phyloP scores from a whole-genome alignment of 2,113 vertebrate genomes.

The Festucalex cinctus region DNA sequence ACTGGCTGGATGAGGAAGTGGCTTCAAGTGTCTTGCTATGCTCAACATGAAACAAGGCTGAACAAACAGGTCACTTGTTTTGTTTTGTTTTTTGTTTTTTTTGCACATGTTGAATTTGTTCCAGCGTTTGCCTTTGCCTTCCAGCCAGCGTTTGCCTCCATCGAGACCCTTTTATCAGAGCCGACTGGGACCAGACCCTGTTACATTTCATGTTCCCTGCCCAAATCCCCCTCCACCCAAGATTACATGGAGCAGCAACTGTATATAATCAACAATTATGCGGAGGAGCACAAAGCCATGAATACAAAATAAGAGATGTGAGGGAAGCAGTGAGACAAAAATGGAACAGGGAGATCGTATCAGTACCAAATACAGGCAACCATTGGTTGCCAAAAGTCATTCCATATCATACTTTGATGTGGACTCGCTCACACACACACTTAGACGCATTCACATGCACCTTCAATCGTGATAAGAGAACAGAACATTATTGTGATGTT shows the following conservation, averaged over 20 bases:
- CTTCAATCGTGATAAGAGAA: slow-evolving; percentile 59
- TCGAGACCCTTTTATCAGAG: slow-evolving; percentile 48
- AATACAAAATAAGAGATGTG: slow-evolving; percentile 38
- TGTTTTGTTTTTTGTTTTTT: slow-evolving; percentile 5
- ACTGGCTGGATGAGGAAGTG: slow-evolving; percentile 49
- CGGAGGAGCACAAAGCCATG: slow-evolving; percentile 42
- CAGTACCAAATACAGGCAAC: slow-evolving; percentile 68
- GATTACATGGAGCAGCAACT: slow-evolving; percentile 56
- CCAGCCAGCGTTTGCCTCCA: slow-evolving; percentile 46
- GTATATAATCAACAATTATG: slow-evolving; percentile 44
- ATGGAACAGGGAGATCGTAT: slow-evolving; percentile 53
- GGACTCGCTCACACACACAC: slow-evolving; percentile 51
- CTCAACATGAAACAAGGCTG: slow-evolving; percentile 50
- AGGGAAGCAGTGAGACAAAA: slow-evolving; percentile 45
- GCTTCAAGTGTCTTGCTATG: slow-evolving; percentile 22
- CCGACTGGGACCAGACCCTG: slow-evolving; percentile 58
- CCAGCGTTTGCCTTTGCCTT: slow-evolving; percentile 49
- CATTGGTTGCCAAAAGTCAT: slow-evolving; percentile 61
- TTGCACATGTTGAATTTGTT: slow-evolving; percentile 32
- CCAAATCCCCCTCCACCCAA: slow-evolving; percentile 40
- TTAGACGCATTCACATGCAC: slow-evolving; percentile 57
- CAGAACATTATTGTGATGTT: slow-evolving; percentile 54
- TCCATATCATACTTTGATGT: slow-evolving; percentile 65
- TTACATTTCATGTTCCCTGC: slow-evolving; percentile 58
- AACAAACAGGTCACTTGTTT: slow-evolving; percentile 52